A percentile compares a stretch with the other conserved stretches of the same genome.
Conservation (phyloP, 2,888 invertebrate species). For the Himalopsyche anomala region DNA sequence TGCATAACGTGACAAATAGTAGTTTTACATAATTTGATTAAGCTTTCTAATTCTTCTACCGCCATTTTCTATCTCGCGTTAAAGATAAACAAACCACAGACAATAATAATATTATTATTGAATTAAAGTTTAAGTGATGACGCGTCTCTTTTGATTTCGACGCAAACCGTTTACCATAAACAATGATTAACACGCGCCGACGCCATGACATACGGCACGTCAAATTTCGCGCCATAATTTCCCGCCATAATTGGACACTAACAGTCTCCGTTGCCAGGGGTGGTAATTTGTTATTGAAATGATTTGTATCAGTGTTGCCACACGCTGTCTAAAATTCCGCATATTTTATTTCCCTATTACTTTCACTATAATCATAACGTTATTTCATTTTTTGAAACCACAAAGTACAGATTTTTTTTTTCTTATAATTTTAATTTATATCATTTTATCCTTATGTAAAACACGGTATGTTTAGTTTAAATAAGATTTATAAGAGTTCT, state of each 20-base stretch:
- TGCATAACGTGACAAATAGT: neutral
- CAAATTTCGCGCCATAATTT: slow-evolving; percentile 31
- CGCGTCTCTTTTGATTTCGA: neutral
- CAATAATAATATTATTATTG: slow-evolving; percentile 10
- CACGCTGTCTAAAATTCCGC: neutral
- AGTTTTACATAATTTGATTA: neutral
- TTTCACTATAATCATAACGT: no score
- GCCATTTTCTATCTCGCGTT: neutral
- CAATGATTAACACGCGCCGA: slow-evolving; percentile 19
- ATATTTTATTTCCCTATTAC: no score
- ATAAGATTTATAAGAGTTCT: no score
- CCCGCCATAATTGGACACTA: slow-evolving; percentile 24
- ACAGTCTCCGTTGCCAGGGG: neutral
- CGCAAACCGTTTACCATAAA: slow-evolving; percentile 13
- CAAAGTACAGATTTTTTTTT: no score
- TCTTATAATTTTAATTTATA: no score
- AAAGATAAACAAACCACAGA: neutral
- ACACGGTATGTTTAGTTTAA: no score
- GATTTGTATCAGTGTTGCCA: neutral
- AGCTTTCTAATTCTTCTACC: neutral
- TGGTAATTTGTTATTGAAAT: neutral
- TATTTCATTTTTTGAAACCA: no score
- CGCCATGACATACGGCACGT: slow-evolving; percentile 24
- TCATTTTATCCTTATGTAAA: no score
- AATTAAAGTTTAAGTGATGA: slow-evolving; percentile 10